Conservation (phyloP, 2,888 invertebrate species). For the Blomia tropicalis region DNA sequence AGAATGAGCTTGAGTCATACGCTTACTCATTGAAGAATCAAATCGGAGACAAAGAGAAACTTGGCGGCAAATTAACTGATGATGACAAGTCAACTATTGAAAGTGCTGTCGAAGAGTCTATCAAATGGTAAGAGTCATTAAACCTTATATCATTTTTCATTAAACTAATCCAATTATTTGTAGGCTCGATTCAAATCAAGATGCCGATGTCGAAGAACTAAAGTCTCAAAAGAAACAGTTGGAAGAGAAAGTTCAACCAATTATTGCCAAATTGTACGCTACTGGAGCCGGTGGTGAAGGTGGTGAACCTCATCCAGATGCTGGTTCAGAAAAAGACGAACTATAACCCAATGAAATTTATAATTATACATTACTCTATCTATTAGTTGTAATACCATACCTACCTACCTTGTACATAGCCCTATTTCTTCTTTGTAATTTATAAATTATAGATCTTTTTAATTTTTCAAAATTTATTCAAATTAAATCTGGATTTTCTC, state of each 20-base stretch:
- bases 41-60: constrained; percentile 85
- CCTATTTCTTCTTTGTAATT: background rate
- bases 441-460: background rate
- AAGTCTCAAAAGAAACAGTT: constrained; percentile 85
- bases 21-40: constrained; percentile 96
- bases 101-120: constrained; percentile 80
- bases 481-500: background rate
- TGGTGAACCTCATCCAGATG: background rate
- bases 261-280: constrained; percentile 78
- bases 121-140: constrained; percentile 73
- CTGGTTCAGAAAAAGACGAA: constrained; percentile 24
- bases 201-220: constrained; percentile 76
- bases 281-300: constrained; percentile 18
- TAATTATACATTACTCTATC: background rate
- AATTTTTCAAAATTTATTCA: background rate
- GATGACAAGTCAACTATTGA: constrained; percentile 89
- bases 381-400: background rate
- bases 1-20: constrained; percentile 91
- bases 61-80: constrained; percentile 71
- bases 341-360: constrained; percentile 19
- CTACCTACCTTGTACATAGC: background rate
- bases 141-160: background rate
- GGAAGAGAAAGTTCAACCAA: constrained; percentile 88
- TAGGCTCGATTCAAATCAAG: constrained; percentile 70
- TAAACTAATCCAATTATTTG: background rate